Evolutionary conservation across 2,113 vertebrate genomes (phyloP), one percentile per base, ranked within the genome.

Genomic region (Spea multiplicata): DNA sequence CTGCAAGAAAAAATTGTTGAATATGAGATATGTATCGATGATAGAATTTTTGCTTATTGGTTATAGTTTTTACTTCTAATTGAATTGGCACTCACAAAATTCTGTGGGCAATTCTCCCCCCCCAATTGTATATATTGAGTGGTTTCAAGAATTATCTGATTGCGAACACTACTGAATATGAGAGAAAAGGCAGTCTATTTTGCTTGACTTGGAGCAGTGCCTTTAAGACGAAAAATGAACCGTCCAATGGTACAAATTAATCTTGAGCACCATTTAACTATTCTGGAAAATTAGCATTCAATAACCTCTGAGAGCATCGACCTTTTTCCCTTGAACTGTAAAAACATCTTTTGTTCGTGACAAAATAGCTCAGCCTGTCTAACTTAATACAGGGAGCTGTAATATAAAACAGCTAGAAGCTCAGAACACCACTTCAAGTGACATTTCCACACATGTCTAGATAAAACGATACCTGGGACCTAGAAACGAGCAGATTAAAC

Each of bases 391-490:
- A 71, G 78, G 76, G 82, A 86, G 82, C 83, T 53, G 16, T 89
- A 89, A 90, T 47, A 83, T 48, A 87, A 86, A 89, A 87, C 89
- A 92, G 87, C 85, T 91, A 88, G 45, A 79, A 84, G 76, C 52
- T 13, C 30, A n/a, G 45, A 69, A 30, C n/a, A 64, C 3, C 5
- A 64, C 6, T 64, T 5, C 5, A 6, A 16, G 17, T 71, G 48
- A 75, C 71, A 81, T 52, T 44, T 81, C 81, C 85, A 85, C 9
- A 64, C 30, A 82, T 57, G 66, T 71, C 61, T 76, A 69, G n/a
- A 71, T 52, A 71, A 53, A 71, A 49, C 16, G 9, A 46, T 47
- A 46, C 47, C 66, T 46, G 66, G 66, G 66, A 68, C 46, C 30
- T 68, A 52, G 6, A 52, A 10, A 10, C 6, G 9, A 52, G 50